Conservation (phyloP, 92 coral and sea anemone genomes). For the Diadumene lineata region DNA sequence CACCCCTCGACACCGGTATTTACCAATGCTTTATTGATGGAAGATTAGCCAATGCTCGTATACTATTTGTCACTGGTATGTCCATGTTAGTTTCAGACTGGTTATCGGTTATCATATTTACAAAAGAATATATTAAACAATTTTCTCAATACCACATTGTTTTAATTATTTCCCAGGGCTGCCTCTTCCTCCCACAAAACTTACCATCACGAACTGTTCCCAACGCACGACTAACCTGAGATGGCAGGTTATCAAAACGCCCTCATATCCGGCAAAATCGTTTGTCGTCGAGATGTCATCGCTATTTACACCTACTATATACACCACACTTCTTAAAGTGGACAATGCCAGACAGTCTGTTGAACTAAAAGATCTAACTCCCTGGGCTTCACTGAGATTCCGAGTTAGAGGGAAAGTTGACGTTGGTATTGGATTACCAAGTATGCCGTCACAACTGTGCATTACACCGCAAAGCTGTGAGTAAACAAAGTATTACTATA, state of each 20-base stretch:
- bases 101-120: no score
- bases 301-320: constrained; percentile 9
- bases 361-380: constrained; percentile 14
- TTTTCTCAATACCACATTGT: no score
- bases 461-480: constrained; percentile 34
- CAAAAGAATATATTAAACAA: no score
- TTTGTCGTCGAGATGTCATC: constrained; percentile 42
- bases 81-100: neutral
- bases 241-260: constrained; percentile 25
- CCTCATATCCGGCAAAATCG: constrained; percentile 11
- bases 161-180: constrained; percentile 31
- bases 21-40: constrained; percentile 52
- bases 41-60: neutral
- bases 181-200: constrained; percentile 50
- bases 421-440: constrained; percentile 48
- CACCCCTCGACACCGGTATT: constrained; percentile 40
- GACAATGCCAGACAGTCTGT: neutral
- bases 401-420: constrained; percentile 41
- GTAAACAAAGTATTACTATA: neutral
- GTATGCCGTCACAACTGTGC: constrained; percentile 13
- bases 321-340: constrained; percentile 11
- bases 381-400: constrained; percentile 31
- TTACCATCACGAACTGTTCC: constrained; percentile 37
- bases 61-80: constrained; percentile 22
- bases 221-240: constrained; percentile 30